phyloP scores from a whole-genome alignment of 1,140 invertebrate genomes.

The Lasioglossum albipes region DNA sequence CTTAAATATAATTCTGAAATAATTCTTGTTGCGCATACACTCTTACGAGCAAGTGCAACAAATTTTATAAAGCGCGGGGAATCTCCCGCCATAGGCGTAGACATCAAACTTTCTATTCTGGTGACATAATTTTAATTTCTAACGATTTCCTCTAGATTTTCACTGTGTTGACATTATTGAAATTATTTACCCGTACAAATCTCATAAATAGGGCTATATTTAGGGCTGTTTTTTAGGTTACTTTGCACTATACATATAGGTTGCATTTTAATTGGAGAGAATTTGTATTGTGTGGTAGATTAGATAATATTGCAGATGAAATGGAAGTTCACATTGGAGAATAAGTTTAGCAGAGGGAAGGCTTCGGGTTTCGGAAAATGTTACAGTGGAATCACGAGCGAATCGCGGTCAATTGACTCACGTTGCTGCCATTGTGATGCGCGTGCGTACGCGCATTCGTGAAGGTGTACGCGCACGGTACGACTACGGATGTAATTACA shows the following conservation, averaged over 20 bases:
- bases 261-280: too few species aligned
- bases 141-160: not conserved
- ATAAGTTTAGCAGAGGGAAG: not conserved
- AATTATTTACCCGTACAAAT: too few species aligned
- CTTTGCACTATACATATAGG: too few species aligned
- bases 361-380: too few species aligned
- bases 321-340: too few species aligned
- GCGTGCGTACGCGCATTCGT: slow-evolving; percentile 15
- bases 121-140: slow-evolving; percentile 2
- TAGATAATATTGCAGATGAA: too few species aligned
- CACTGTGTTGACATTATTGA: too few species aligned
- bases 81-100: slow-evolving; percentile 19
- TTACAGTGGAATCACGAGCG: not conserved
- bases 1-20: too few species aligned
- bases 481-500: slow-evolving; percentile 65
- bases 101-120: slow-evolving; percentile 8
- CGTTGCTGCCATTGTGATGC: slow-evolving; percentile 4
- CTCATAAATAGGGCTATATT: too few species aligned
- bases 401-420: slow-evolving; percentile 36
- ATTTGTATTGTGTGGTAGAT: too few species aligned
- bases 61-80: slow-evolving; percentile 65
- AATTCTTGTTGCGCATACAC: not conserved
- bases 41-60: slow-evolving; percentile 23
- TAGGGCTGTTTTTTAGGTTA: too few species aligned
- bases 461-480: slow-evolving; percentile 40